These are phyloP conservation scores for Mionectes macconnelli DNA, from an alignment of 2,113 vertebrate genomes.

Conservation along the genomic window DNA sequence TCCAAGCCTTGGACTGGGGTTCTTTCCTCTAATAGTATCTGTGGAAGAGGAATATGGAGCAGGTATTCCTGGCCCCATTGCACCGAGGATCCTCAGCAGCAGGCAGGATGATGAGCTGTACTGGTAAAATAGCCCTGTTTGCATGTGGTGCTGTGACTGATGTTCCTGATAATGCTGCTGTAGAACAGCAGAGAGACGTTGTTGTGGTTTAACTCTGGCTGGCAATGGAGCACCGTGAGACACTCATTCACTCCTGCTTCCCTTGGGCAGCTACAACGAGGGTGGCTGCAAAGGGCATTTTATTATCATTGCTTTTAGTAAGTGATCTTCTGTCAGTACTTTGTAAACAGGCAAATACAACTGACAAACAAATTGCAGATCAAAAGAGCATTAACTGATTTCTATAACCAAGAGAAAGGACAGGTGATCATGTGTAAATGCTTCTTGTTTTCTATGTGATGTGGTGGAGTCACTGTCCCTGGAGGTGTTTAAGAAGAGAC, in stretches of 20 bases:
- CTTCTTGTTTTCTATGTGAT: not conserved
- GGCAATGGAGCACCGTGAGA: not conserved
- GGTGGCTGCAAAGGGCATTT: not conserved
- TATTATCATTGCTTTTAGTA: not conserved
- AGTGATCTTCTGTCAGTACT: not conserved
- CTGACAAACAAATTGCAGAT: accelerated
- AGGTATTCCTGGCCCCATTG: not conserved
- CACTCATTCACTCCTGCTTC: not conserved
- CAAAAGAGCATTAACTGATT: not conserved
- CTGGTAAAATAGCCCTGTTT: not conserved
- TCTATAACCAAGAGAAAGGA: not conserved
- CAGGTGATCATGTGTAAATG: not conserved
- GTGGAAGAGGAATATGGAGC: not conserved
- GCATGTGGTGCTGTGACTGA: not conserved
- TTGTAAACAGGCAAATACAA: not conserved
- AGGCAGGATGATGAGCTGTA: not conserved
- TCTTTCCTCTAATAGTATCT: not conserved
- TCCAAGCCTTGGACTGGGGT: not conserved
- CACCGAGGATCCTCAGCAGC: not conserved
- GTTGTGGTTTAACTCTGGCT: not conserved
- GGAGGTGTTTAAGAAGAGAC: too few species aligned
- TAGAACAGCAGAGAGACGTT: accelerated
- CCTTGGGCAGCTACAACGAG: accelerated
- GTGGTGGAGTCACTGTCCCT: too few species aligned
- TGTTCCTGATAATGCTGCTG: not conserved